These are phyloP conservation scores for Thalassaphorura encarpata DNA, from an alignment of 1,140 invertebrate genomes.

Conservation along the genomic window DNA sequence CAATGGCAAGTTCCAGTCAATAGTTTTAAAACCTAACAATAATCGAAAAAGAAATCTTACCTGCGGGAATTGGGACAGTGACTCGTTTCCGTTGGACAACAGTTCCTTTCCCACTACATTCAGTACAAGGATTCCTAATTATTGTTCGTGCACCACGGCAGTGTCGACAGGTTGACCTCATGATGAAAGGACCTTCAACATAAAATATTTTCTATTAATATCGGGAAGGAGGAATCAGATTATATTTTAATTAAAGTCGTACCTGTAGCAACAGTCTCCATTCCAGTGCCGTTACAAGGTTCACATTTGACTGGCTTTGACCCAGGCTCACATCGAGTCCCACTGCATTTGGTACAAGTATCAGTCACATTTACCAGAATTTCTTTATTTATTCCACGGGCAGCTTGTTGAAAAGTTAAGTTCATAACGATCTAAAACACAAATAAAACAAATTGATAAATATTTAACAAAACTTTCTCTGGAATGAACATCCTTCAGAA, in stretches of 20 bases:
- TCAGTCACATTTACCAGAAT: conserved; percentile 85
- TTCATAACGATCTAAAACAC: conserved; percentile 67
- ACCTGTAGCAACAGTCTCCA: conserved; percentile 75
- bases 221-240: too few species aligned
- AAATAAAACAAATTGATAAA: conserved; percentile 6
- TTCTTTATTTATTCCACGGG: conserved; percentile 89
- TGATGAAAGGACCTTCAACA: conserved; percentile 87
- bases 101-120: conserved; percentile 89
- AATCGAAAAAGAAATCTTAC: too few species aligned
- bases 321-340: conserved; percentile 72
- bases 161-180: conserved; percentile 87
- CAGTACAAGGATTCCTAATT: conserved; percentile 82
- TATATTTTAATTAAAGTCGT: too few species aligned
- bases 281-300: conserved; percentile 94
- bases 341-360: conserved; percentile 78
- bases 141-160: conserved; percentile 78
- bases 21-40: too few species aligned
- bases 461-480: too few species aligned
- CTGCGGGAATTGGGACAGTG: conserved; percentile 88
- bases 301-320: conserved; percentile 75
- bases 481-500: neutral
- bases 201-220: too few species aligned
- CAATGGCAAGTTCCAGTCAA: too few species aligned
- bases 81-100: conserved; percentile 80
- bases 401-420: conserved; percentile 88